phyloP scores from a whole-genome alignment of 2,113 vertebrate species.

The Notarius lentiginosus region DNA sequence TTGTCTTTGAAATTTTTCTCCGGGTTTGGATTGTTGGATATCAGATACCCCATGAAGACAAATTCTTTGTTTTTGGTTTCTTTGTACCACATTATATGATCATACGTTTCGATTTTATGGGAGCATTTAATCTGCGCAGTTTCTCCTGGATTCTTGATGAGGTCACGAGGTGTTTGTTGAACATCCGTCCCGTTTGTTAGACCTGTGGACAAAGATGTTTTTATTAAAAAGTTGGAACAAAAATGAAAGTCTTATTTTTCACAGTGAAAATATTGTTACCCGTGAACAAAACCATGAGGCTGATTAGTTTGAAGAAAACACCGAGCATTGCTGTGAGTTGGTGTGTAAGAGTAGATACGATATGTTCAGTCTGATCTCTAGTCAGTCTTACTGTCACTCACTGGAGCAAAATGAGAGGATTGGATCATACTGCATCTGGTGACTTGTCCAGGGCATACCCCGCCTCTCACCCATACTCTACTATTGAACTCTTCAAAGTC shows the following conservation, averaged over 20 bases:
- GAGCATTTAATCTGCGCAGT: slow-evolving; percentile 32
- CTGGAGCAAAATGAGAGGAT: not conserved
- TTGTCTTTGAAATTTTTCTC: slow-evolving; percentile 22
- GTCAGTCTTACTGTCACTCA: not conserved
- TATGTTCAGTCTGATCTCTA: not conserved
- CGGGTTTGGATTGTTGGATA: not conserved
- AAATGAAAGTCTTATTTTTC: not conserved
- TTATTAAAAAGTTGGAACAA: not conserved
- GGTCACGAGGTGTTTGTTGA: slow-evolving; percentile 32
- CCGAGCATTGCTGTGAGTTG: not conserved
- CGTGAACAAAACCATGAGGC: not conserved
- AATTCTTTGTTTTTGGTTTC: slow-evolving; percentile 24
- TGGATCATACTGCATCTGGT: not conserved
- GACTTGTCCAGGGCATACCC: no score
- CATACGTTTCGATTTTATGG: not conserved
- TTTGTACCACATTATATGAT: slow-evolving; percentile 48
- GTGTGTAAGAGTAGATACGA: not conserved
- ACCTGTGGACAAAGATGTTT: slow-evolving; percentile 22
- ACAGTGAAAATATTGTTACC: not conserved
- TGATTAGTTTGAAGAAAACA: not conserved
- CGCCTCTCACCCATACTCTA: no score
- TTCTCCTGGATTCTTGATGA: slow-evolving; percentile 17
- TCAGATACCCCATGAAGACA: slow-evolving; percentile 35
- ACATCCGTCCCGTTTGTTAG: not conserved
- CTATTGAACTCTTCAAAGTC: no score